Percentiles rank a stretch among this genome's conserved stretches.
phyloP scores from a whole-genome alignment of 2,113 vertebrate genomes.

The Propithecus coquereli region DNA sequence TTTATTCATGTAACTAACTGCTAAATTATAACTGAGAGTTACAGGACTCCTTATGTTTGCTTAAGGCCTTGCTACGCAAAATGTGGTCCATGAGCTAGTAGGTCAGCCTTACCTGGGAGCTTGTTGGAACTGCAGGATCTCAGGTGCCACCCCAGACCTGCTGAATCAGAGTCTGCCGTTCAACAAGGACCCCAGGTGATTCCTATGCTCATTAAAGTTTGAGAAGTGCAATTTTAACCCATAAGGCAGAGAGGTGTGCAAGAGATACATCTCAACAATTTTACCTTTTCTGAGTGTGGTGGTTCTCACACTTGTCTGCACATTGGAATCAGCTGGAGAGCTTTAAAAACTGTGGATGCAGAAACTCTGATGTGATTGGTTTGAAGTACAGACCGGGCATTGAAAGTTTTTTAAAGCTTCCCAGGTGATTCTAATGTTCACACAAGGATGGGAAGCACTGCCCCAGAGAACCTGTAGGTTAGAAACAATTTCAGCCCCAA shows the following conservation, averaged over 20 bases:
- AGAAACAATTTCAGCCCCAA: not conserved
- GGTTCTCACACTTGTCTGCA: not conserved
- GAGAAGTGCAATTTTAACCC: not conserved
- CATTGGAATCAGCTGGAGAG: not conserved
- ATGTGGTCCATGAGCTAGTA: not conserved
- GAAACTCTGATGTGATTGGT: not conserved
- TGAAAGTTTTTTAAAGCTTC: not conserved
- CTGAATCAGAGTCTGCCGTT: not conserved
- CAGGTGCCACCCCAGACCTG: not conserved
- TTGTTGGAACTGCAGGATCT: not conserved
- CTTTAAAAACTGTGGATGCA: not conserved
- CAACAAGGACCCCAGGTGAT: not conserved
- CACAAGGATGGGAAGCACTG: not conserved
- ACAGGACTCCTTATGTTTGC: not conserved
- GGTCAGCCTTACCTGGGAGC: not conserved
- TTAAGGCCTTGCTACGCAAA: not conserved
- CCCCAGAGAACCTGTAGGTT: not conserved
- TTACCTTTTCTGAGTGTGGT: not conserved
- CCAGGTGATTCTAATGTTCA: not conserved
- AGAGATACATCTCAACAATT: not conserved
- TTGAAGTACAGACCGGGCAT: not conserved
- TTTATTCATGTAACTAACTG: not conserved
- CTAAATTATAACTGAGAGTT: not conserved
- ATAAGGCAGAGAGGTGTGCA: not conserved
- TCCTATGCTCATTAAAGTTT: not conserved